phyloP scores from a whole-genome alignment of 35 echinoderm and acorn worm species.

The Apostichopus parvimensis region DNA sequence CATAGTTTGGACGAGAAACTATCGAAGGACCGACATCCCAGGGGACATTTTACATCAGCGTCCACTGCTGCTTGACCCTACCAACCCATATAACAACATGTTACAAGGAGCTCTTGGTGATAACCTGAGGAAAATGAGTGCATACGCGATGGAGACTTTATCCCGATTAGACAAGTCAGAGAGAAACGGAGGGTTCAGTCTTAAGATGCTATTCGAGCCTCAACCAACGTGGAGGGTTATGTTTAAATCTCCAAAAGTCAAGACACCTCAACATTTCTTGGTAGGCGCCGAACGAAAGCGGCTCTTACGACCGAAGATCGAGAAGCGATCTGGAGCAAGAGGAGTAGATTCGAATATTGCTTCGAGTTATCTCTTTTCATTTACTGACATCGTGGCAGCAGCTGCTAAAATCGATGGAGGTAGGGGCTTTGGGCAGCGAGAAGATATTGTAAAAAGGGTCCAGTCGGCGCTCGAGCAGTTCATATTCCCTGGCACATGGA shows the following conservation, averaged over 20 bases:
- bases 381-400: conserved; percentile 8
- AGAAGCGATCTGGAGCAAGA: not conserved
- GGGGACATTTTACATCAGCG: not conserved
- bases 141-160: not conserved
- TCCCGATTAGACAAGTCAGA: not conserved
- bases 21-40: not conserved
- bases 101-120: not conserved
- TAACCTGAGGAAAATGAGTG: not conserved
- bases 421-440: not conserved
- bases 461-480: conserved; percentile 11
- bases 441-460: not conserved
- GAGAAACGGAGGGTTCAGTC: no score
- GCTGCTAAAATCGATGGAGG: not conserved
- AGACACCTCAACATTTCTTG: conserved; percentile 15
- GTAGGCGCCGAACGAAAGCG: not conserved
- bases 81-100: conserved; percentile 19
- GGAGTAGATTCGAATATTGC: not conserved
- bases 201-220: not conserved
- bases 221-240: not conserved
- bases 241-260: not conserved
- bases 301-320: not conserved
- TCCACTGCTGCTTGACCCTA: conserved; percentile 25
- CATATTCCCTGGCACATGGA: conserved; percentile 4
- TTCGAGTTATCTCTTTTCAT: not conserved
- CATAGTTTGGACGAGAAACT: not conserved